Base-by-base conservation (phyloP, 2,113 vertebrate species). In the Montifringilla adamsi region DNA sequence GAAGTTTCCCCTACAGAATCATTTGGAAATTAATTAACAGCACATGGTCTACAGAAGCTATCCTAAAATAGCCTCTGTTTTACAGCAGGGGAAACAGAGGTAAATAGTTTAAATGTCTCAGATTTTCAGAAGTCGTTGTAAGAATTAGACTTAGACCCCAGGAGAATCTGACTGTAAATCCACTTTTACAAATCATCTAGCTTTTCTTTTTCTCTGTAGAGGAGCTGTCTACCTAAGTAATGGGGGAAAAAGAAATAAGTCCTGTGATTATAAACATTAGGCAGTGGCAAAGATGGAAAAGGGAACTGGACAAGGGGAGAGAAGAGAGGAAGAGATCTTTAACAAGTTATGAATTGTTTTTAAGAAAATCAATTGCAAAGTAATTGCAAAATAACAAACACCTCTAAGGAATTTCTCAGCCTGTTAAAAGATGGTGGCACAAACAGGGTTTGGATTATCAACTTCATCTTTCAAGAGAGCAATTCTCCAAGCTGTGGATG, bases 331-430 rank as follows among this genome's bases (percentile, higher is more conserved):
- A 81, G 70, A 93, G 82, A 93, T 93, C 87, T 92, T 97, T 92
- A 95, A 87, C 59, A 93, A 91, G 70, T 94, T 85, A 89, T 90
- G 89, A 95, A 89, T 92, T 80, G 46, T 60, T 95, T 74, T 73
- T 87, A 84, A 93, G 89, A 87, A 87, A 96, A 93, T 94, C 79
- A 90, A 78, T 95, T 80, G 59, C 59, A 64, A 89, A 83, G 85
- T 90, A 95, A 95, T 94, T 94, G 86, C 94, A 94, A 96, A 95
- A 89, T 84, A 97, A 91, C 86, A 93, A 93, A 92, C 84, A 84
- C 20, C 67, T 69, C 87, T 52, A 52, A 85, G 83, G 60, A 89
- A 59, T 87, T 89, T 95, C 46, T 76, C 37, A 55, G n/a, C 79
- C 58, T 93, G 72, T 89, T 95, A 90, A 94, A 90, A 84, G 37